Conservation (phyloP, 2,113 vertebrate genomes). For the Sinocyclocheilus anophthalmus region DNA sequence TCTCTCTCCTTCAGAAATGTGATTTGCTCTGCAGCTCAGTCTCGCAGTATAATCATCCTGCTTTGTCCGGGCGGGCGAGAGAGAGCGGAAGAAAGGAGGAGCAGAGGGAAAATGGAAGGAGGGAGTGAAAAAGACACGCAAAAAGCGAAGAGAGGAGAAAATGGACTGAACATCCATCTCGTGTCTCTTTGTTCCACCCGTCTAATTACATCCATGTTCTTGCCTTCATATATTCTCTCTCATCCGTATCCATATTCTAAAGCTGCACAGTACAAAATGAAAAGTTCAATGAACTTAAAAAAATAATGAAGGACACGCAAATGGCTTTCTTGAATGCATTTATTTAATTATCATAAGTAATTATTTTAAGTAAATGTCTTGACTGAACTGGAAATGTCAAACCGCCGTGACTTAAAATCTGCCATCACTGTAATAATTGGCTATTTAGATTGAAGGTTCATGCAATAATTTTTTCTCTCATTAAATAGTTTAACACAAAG, state of each 20-base stretch:
- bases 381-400: constrained; percentile 13
- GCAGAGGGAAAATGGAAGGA: constrained; percentile 17
- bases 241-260: background rate
- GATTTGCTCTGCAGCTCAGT: constrained; percentile 65
- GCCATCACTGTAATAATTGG: constrained; percentile 21
- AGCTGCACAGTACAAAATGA: background rate
- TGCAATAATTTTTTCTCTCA: background rate
- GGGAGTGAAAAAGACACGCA: constrained; percentile 34
- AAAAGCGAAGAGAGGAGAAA: constrained; percentile 10
- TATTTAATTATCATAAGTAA: background rate
- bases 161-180: constrained; percentile 42
- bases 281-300: background rate
- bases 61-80: constrained; percentile 48
- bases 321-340: constrained; percentile 6
- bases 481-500: constrained; percentile 21
- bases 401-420: constrained; percentile 1
- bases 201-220: constrained; percentile 46
- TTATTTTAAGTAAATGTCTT: constrained; percentile 22
- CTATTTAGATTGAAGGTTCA: background rate
- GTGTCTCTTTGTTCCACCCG: constrained; percentile 32
- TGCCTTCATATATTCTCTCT: background rate
- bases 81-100: constrained; percentile 26
- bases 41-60: constrained; percentile 57
- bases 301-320: constrained; percentile 15
- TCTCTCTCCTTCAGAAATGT: constrained; percentile 55